Percentiles rank a stretch among this genome's conserved stretches.
These are phyloP conservation scores for Laticauda colubrina DNA, from an alignment of 2,113 vertebrate species.

Conservation along the genomic window DNA sequence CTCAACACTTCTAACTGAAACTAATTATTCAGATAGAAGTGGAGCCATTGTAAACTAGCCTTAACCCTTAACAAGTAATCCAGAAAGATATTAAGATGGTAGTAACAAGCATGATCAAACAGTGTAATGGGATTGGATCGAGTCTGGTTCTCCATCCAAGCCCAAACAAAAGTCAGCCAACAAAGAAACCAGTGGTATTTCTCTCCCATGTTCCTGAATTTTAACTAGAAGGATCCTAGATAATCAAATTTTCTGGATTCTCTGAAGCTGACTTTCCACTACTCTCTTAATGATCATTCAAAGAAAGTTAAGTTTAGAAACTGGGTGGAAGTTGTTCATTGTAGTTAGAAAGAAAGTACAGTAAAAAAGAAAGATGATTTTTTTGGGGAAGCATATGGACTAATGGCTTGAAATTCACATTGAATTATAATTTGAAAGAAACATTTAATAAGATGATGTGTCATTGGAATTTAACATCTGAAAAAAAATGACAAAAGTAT, in stretches of 20 bases:
- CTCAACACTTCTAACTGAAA: neutral
- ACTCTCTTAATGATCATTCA: neutral
- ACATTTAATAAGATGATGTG: neutral
- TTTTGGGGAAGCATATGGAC: neutral
- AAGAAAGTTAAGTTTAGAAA: neutral
- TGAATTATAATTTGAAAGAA: neutral
- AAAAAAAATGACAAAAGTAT: neutral
- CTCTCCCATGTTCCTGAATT: neutral
- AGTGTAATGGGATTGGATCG: neutral
- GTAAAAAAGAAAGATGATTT: neutral
- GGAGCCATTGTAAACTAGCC: neutral
- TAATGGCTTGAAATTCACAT: neutral
- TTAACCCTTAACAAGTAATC: neutral
- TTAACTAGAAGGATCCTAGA: neutral
- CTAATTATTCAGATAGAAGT: neutral
- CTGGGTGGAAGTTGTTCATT: neutral
- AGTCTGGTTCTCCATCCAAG: neutral
- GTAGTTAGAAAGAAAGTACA: neutral
- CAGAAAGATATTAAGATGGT: neutral
- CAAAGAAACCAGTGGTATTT: neutral
- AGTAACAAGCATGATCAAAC: neutral
- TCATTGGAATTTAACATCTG: neutral
- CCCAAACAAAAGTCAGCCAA: neutral
- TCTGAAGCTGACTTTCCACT: neutral
- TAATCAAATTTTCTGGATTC: neutral